Evolutionary conservation across 2,797 vertebrate species (phyloP).

Genomic region (Danio aesculapii): DNA sequence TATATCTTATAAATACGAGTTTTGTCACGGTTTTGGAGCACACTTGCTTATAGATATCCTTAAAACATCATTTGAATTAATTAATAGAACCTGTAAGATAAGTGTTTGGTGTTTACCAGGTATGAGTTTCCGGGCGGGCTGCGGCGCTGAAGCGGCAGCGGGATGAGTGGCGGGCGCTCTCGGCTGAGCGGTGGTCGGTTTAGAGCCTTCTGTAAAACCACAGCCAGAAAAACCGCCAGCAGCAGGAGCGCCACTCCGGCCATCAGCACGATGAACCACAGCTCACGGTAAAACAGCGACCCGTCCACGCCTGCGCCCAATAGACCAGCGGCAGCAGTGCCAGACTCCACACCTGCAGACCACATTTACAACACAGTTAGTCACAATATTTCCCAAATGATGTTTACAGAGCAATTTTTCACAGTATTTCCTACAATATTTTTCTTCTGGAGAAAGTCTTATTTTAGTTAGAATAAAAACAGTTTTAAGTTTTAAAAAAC

Average conservation of each 20-base stretch:
- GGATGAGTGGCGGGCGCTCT: slow-evolving; percentile 90
- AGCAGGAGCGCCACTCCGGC: slow-evolving; percentile 86
- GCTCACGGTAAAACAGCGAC: slow-evolving; percentile 81
- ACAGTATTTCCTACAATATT: too few species aligned
- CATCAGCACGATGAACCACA: slow-evolving; percentile 95
- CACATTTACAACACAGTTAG: not conserved
- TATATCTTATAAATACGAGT: too few species aligned
- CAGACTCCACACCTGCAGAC: slow-evolving; percentile 77
- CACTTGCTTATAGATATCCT: too few species aligned
- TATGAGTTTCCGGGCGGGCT: slow-evolving; percentile 84
- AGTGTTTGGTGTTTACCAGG: slow-evolving; percentile 73
- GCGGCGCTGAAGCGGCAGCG: slow-evolving; percentile 83
- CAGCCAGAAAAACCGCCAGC: slow-evolving; percentile 85
- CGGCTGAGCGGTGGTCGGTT: slow-evolving; percentile 85
- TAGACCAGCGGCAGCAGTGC: slow-evolving; percentile 80
- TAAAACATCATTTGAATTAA: too few species aligned
- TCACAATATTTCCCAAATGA: too few species aligned
- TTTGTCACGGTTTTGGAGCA: too few species aligned
- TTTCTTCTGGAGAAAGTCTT: too few species aligned
- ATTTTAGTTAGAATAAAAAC: too few species aligned
- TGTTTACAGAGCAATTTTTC: too few species aligned
- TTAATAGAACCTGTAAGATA: too few species aligned
- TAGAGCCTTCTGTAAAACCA: slow-evolving; percentile 88
- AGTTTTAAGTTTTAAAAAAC: too few species aligned
- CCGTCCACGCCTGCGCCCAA: slow-evolving; percentile 75